phyloP scores from a whole-genome alignment of 2,113 vertebrate genomes.

The Panthera leo region DNA sequence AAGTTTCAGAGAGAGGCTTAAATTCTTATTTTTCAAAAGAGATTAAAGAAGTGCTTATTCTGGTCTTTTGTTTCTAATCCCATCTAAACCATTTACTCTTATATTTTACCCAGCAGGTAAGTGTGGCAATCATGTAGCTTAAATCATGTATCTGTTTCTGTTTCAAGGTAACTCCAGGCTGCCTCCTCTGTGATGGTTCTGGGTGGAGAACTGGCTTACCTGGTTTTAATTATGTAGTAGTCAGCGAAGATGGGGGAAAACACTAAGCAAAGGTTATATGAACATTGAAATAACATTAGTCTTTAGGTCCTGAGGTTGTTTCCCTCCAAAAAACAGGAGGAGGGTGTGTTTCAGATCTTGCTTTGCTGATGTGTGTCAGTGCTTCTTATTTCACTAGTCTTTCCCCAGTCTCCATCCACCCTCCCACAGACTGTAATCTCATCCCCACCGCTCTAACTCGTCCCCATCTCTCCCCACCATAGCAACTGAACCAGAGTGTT shows the following conservation, averaged over 20 bases:
- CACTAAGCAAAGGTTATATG: background rate
- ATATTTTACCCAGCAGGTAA: background rate
- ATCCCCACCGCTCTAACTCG: background rate
- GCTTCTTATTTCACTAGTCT: background rate
- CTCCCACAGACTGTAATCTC: background rate
- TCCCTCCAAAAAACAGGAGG: background rate
- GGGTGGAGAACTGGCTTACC: slow-evolving; percentile 22
- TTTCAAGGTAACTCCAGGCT: background rate
- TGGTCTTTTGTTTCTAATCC: slow-evolving; percentile 29
- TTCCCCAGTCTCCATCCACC: background rate
- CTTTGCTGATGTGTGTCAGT: background rate
- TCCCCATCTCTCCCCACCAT: background rate
- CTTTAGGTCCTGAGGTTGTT: background rate
- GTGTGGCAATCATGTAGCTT: background rate
- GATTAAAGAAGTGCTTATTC: background rate
- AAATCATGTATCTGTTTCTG: background rate
- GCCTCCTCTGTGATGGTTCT: background rate
- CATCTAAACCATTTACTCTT: background rate
- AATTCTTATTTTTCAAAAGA: slow-evolving; percentile 1
- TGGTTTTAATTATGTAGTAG: background rate
- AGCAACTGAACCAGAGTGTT: background rate
- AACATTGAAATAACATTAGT: background rate
- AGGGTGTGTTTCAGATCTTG: background rate
- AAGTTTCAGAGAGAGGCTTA: background rate
- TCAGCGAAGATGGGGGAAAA: background rate